Conservation (phyloP, 2,888 invertebrate genomes). For the Aphodius granarius region DNA sequence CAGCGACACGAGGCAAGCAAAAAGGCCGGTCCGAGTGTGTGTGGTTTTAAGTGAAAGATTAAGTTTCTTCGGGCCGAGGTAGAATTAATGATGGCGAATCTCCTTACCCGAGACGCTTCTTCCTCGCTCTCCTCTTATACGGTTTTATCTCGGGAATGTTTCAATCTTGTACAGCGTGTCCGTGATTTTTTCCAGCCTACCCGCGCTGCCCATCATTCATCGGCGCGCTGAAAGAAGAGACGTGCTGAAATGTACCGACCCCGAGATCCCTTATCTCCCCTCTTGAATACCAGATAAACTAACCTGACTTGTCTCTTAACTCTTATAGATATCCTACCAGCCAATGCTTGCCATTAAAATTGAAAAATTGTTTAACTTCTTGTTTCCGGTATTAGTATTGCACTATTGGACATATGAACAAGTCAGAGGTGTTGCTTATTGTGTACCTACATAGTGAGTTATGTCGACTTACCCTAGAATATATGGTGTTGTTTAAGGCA, state of each 20-base stretch:
- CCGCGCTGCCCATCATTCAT: neutral
- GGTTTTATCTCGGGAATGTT: conserved; percentile 12
- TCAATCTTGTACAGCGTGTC: conserved; percentile 10
- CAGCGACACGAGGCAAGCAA: neutral
- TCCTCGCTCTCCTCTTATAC: conserved; percentile 5
- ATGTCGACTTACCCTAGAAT: neutral
- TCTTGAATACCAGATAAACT: neutral
- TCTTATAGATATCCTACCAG: neutral
- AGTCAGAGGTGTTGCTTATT: too few relatives aligned
- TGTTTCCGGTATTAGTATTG: neutral
- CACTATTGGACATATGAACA: too few relatives aligned
- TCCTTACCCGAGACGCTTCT: too few relatives aligned
- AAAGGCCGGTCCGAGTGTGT: conserved; percentile 7
- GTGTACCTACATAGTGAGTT: too few relatives aligned
- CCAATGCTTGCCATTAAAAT: neutral
- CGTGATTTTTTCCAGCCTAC: conserved; percentile 3
- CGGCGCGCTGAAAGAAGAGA: neutral
- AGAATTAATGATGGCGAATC: conserved; percentile 11
- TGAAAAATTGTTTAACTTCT: neutral
- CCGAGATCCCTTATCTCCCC: neutral
- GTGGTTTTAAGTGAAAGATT: conserved; percentile 27
- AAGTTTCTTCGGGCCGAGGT: conserved; percentile 28
- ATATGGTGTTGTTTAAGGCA: neutral
- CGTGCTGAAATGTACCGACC: neutral
- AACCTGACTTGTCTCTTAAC: neutral